Conservation (phyloP, 1,140 invertebrate genomes). For the Melanaphis sacchari region DNA sequence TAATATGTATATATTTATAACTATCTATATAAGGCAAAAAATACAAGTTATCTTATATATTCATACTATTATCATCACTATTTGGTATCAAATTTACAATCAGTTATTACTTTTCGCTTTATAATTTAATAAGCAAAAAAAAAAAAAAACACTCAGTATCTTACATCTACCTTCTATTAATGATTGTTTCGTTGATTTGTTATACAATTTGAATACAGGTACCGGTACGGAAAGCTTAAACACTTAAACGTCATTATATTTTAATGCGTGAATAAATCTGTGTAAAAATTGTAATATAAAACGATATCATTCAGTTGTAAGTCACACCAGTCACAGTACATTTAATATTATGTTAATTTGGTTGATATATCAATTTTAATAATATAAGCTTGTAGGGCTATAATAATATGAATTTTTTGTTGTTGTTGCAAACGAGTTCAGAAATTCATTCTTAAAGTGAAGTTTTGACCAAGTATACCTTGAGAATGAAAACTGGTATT, state of each 20-base stretch:
- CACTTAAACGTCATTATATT: neutral
- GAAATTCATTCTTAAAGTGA: neutral
- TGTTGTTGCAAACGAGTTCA: neutral
- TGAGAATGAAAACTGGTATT: slow-evolving; percentile 42
- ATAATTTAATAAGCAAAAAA: neutral
- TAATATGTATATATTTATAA: too few species aligned
- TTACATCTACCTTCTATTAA: neutral
- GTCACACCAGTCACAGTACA: neutral
- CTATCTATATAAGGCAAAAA: neutral
- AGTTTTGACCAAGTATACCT: neutral
- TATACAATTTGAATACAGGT: slow-evolving; percentile 5
- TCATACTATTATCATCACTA: neutral
- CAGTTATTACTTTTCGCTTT: neutral
- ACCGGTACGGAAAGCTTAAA: neutral
- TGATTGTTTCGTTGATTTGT: neutral
- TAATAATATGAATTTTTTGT: neutral
- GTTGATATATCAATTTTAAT: slow-evolving; percentile 23
- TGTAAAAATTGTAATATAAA: neutral
- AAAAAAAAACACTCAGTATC: neutral
- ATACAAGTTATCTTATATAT: neutral
- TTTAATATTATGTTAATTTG: neutral
- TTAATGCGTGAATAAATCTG: neutral
- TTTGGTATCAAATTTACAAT: neutral
- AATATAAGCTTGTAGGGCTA: neutral
- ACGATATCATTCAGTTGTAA: neutral